Evolutionary conservation across 2,113 vertebrate genomes (phyloP), one percentile per base, ranked within the genome.

Genomic region (Toxotes chatareus): DNA sequence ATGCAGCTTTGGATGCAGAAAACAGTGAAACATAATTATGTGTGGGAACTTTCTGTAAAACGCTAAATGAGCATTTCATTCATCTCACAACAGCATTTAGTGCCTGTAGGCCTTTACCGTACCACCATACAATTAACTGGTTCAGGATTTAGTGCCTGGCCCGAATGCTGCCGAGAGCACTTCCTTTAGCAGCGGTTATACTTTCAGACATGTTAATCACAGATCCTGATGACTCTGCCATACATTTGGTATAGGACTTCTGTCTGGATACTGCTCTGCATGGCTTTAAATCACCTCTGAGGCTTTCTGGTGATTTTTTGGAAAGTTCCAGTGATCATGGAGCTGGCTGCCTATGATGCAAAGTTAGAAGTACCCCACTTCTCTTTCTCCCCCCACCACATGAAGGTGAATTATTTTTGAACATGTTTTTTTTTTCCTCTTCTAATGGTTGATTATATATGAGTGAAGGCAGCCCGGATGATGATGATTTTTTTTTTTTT

Each of bases 161-260:
- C 73, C 73, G 23, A 91, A 71, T 88, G 90, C 93, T 94, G 84
- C 85, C 21, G 67, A 89, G 86, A 92, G 93, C 93, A 91, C 83
- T 91, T 90, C 83, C 80, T 91, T 69, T 19, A 82, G 85, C 82
- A 64, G 85, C 63, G 67, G 82, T 89, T 93, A 80, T 91, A 86
- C 86, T 89, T 89, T 88, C 90, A 92, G 90, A 91, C 93, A 92
- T 89, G 88, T 92, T 92, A 93, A 94, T 94, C 88, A 88, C 85
- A 76, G 86, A 86, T 91, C 79, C 86, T 92, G 91, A 94, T 91
- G 88, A 94, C 89, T 94, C 85, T 82, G 82, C 91, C 88, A 86
- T 90, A 87, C 87, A 44, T 86, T 89, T 83, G 83, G 69, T 90
- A 66, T 76, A 88, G 86, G 73, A 88, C 64, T 68, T 77, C 76